These are phyloP conservation scores for Taenioides sp. DNA, from an alignment of 2,797 vertebrate species.

Conservation along the genomic window DNA sequence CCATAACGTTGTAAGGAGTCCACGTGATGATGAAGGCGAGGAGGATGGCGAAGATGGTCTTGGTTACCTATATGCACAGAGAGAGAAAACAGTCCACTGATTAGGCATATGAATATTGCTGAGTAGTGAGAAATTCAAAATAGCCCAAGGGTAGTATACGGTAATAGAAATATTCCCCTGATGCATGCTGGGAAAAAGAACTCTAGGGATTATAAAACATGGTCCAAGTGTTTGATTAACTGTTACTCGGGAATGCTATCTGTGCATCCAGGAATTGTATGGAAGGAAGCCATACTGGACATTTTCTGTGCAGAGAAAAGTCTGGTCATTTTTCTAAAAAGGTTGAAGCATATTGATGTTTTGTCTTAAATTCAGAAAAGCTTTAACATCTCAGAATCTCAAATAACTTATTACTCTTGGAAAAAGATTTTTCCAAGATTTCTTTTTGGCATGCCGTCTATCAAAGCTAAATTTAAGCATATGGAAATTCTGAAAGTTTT, in stretches of 20 bases:
- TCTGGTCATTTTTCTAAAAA: too few species aligned
- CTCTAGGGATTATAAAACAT: neutral
- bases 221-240: neutral
- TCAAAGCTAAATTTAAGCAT: neutral
- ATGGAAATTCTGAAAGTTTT: neutral
- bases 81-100: neutral
- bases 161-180: neutral
- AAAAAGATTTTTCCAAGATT: too few species aligned
- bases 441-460: neutral
- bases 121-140: neutral
- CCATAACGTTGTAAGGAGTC: conserved; percentile 99
- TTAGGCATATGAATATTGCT: neutral
- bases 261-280: neutral
- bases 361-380: neutral
- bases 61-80: conserved; percentile 82
- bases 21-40: conserved; percentile 97
- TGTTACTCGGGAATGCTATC: neutral
- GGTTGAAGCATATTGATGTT: neutral
- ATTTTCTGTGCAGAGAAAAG: neutral
- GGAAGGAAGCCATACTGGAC: neutral
- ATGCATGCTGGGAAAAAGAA: neutral
- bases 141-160: neutral
- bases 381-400: neutral
- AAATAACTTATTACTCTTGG: too few species aligned
- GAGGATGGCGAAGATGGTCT: conserved; percentile 98